phyloP scores from a whole-genome alignment of 2,888 invertebrate species.

The Brachyopa scutellaris region DNA sequence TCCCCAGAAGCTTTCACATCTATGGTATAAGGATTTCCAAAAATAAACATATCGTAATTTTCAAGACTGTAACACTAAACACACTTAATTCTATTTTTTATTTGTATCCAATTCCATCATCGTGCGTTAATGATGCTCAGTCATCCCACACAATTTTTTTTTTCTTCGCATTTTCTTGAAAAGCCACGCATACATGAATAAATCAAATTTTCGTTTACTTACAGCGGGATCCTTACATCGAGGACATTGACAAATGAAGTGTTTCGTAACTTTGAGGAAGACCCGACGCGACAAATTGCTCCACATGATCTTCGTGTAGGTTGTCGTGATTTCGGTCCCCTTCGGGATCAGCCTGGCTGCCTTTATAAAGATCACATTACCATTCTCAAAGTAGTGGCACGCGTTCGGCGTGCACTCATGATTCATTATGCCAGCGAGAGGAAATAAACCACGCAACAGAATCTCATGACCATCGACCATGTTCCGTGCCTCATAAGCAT shows the following conservation, averaged over 20 bases:
- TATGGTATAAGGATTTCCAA: constrained; percentile 50
- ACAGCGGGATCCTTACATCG: constrained; percentile 87
- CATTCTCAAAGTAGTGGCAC: constrained; percentile 85
- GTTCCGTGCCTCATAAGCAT: constrained; percentile 80
- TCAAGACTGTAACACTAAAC: not conserved
- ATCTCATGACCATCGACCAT: constrained; percentile 77
- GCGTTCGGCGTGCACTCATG: constrained; percentile 89
- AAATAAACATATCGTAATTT: constrained; percentile 60
- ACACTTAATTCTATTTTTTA: constrained; percentile 25
- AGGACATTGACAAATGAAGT: constrained; percentile 86
- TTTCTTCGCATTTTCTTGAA: not conserved
- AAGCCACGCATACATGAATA: too few species aligned
- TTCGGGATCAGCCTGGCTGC: constrained; percentile 84
- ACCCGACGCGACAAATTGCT: constrained; percentile 86
- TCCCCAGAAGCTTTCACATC: too few species aligned
- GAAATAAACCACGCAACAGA: constrained; percentile 86
- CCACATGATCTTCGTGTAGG: constrained; percentile 88
- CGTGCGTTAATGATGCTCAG: not conserved
- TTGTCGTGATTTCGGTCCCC: constrained; percentile 86
- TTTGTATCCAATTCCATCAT: constrained; percentile 31
- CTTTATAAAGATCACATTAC: constrained; percentile 84
- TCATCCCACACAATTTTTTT: not conserved
- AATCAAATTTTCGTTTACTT: constrained; percentile 80
- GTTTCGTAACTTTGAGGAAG: constrained; percentile 85
- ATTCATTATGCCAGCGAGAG: constrained; percentile 86